Evolutionary conservation across 37 sponge, comb jelly and placozoan genomes (phyloP).

Genomic region (Bolinopsis microptera): DNA sequence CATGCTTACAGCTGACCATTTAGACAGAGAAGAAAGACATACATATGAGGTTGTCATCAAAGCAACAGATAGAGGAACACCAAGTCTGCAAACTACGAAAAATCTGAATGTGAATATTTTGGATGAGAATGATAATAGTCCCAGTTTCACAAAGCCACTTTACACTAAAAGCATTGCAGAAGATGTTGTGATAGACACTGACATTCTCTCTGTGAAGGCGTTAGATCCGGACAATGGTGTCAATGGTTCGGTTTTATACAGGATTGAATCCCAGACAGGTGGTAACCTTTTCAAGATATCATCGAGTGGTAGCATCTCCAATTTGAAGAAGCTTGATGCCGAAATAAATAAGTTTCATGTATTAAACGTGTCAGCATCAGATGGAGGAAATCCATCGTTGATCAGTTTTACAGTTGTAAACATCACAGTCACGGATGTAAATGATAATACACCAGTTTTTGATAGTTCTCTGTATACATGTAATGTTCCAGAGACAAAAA

Average conservation of each 20-base stretch:
- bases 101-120: background rate
- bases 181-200: background rate
- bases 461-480: conserved; percentile 20
- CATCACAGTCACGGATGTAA: background rate
- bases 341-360: background rate
- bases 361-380: background rate
- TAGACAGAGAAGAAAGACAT: background rate
- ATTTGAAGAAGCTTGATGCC: background rate
- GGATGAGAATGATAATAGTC: conserved; percentile 18
- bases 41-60: background rate
- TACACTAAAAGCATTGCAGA: background rate
- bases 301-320: background rate
- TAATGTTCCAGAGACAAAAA: background rate
- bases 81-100: background rate
- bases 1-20: background rate
- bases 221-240: background rate
- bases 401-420: background rate
- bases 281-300: conserved; percentile 20
- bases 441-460: conserved; percentile 45
- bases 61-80: background rate
- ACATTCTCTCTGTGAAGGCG: background rate
- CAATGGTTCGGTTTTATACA: background rate
- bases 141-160: background rate
- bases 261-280: background rate
- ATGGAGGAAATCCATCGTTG: conserved; percentile 22